phyloP scores from a whole-genome alignment of 2,113 vertebrate species.

The Scalopus aquaticus region DNA sequence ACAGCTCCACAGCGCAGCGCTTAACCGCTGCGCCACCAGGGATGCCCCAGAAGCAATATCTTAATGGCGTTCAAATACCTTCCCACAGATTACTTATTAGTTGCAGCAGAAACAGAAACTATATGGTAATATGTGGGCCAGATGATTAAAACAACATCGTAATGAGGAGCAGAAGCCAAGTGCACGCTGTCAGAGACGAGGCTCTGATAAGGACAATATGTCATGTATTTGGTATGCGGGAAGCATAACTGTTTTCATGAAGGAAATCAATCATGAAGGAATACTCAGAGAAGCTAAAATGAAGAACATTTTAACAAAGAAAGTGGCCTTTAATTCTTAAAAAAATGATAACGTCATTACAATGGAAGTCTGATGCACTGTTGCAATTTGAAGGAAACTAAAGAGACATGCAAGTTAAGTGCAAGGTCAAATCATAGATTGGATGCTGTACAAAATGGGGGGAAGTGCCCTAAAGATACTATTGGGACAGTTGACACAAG shows the following conservation, averaged over 20 bases:
- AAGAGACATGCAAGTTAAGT: too few species aligned
- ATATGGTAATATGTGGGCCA: background rate
- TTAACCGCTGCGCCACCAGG: too few species aligned
- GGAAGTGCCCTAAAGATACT: too few species aligned
- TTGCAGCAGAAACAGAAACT: background rate
- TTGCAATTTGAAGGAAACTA: too few species aligned
- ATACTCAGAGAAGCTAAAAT: background rate
- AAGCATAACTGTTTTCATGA: background rate
- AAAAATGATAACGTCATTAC: too few species aligned
- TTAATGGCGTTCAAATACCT: background rate
- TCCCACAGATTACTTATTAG: background rate
- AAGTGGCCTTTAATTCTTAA: too few species aligned
- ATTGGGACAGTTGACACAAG: too few species aligned
- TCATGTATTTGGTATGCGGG: background rate
- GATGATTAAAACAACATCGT: background rate
- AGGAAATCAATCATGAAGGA: background rate
- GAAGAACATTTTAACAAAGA: background rate
- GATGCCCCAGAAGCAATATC: too few species aligned
- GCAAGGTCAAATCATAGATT: too few species aligned
- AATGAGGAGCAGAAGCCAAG: background rate
- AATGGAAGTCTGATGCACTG: too few species aligned
- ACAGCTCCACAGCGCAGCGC: too few species aligned
- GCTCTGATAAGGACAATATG: background rate
- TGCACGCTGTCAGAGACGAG: background rate
- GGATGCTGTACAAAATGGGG: too few species aligned